These are phyloP conservation scores for Bubo scandiacus DNA, from an alignment of 2,113 vertebrate species.

Conservation along the genomic window DNA sequence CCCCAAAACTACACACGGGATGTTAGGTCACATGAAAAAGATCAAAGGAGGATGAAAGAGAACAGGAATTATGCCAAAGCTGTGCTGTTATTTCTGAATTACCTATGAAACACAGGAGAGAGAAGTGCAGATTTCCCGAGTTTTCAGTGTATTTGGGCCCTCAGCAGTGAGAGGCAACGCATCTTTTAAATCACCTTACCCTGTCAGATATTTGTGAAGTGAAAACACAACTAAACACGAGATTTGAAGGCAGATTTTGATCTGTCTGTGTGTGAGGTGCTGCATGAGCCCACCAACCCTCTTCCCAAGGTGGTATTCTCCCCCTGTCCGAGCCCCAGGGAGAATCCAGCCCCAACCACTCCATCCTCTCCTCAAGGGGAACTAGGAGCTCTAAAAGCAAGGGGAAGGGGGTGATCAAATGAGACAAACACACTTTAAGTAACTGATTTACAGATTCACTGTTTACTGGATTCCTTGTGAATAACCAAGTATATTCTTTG, in stretches of 20 bases:
- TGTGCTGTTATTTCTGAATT: neutral
- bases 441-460: slow-evolving; percentile 9
- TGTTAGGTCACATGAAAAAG: neutral
- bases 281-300: neutral
- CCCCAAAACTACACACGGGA: neutral
- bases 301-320: neutral
- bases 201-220: neutral
- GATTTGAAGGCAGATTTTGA: neutral
- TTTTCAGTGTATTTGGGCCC: neutral
- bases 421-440: slow-evolving; percentile 34
- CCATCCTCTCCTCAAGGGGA: neutral
- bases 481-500: slow-evolving; percentile 19
- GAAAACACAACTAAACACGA: neutral
- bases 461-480: slow-evolving; percentile 50
- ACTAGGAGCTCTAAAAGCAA: neutral
- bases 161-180: neutral
- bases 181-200: neutral
- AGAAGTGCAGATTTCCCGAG: neutral
- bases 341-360: neutral
- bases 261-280: neutral
- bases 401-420: slow-evolving; percentile 25
- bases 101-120: neutral
- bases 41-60: neutral
- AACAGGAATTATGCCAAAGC: neutral
- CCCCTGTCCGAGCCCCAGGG: neutral